These are phyloP conservation scores for Phataginus tricuspis DNA, from an alignment of 2,797 vertebrate genomes.

Conservation along the genomic window DNA sequence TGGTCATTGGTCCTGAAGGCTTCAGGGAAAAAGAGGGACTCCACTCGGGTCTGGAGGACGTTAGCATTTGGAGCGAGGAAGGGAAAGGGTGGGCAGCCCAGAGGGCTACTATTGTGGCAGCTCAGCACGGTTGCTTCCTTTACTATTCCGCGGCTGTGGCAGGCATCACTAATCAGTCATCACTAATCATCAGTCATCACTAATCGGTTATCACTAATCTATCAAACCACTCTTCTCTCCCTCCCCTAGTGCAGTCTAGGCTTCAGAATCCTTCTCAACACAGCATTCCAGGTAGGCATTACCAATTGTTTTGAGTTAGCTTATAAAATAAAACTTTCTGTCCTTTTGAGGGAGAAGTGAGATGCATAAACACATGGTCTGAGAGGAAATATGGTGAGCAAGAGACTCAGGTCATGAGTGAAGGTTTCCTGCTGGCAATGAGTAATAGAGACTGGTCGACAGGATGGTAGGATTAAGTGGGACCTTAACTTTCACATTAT, in stretches of 20 bases:
- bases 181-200: background rate
- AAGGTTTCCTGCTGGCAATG: background rate
- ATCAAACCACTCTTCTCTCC: background rate
- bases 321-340: background rate
- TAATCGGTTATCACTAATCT: background rate
- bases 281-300: background rate
- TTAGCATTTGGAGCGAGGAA: background rate
- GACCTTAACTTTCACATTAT: background rate
- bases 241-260: background rate
- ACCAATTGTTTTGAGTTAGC: background rate
- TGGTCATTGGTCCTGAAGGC: background rate
- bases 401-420: background rate
- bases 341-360: background rate
- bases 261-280: background rate
- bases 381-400: fast-evolving
- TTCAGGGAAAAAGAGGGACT: background rate
- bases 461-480: background rate
- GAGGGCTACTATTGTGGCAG: background rate
- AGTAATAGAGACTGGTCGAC: background rate
- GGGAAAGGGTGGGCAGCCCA: background rate
- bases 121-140: background rate
- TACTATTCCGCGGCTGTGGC: background rate
- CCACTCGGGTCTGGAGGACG: fast-evolving
- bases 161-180: background rate
- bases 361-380: background rate